Base-by-base conservation (phyloP, 92 coral and sea anemone species). In the Parazoanthus darwini region DNA sequence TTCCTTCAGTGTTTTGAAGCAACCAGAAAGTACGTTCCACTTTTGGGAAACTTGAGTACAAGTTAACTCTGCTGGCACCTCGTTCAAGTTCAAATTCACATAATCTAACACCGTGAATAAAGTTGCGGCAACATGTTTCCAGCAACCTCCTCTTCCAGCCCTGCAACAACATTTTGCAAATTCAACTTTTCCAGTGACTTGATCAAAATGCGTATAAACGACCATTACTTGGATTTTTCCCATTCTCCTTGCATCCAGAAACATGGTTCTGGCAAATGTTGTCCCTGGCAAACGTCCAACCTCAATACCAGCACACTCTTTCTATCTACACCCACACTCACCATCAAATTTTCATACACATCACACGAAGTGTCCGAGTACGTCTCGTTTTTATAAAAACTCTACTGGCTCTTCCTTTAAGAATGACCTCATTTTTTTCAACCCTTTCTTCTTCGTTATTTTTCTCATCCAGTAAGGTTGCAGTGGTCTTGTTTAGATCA, bases 111-210 rank as follows among this genome's bases (percentile, higher is more conserved):
- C 66, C n/a, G 89, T 85, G 77, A 79, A 90, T 65, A 91, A 86
- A 86, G 88, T 86, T 42, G 93, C 93, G 51, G 94, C 96, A 29
- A 88, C 93, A 48, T 93, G 94, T 85, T 93, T 91, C 68, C 90
- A 91, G 65, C 79, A 89, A 76, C 96, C 96, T 10, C 90, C 96
- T 29, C 16, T 1, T 25, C 76, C 38, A 39, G 16, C 20, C 23
- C 18, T 25, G 44, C 94, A 91, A 29, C 81, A 84, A 85, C 94
- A 93, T 80, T 89, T 91, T 14, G 93, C 87, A 88, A 81, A 84
- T 50, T 86, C 89, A 37, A 91, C 91, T 37, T 91, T 88, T 65
- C 91, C 94, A 50, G 84, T 70, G 59, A 16, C 37, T 58, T 89
- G 89, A 79, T 89, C 68, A 63, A 63, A 63, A 16, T 63, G n/a